phyloP scores from a whole-genome alignment of 2,113 vertebrate genomes.

The Ptilonorhynchus violaceus region DNA sequence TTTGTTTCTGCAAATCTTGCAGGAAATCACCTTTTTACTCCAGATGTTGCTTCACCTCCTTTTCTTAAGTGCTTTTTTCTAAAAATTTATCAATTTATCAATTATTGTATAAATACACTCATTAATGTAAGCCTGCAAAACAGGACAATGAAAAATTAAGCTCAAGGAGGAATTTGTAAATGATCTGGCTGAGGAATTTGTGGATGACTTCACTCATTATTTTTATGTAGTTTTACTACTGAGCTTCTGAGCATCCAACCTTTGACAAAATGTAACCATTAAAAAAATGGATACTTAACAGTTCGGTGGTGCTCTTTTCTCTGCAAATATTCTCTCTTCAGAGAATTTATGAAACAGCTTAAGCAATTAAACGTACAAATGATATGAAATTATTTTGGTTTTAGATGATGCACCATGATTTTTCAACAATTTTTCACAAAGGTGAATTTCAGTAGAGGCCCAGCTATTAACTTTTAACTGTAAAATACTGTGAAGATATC shows the following conservation, averaged over 20 bases:
- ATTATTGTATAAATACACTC: background rate
- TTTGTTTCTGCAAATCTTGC: background rate
- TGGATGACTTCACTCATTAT: background rate
- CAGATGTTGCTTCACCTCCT: background rate
- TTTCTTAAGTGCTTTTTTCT: background rate
- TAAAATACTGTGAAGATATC: background rate
- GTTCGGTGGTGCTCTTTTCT: background rate
- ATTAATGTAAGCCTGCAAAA: background rate
- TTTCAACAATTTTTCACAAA: background rate
- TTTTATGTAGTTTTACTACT: background rate
- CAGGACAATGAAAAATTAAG: background rate
- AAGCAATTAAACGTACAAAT: background rate
- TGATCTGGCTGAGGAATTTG: background rate
- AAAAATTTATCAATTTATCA: background rate
- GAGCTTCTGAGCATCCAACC: background rate
- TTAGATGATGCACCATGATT: background rate
- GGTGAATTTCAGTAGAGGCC: background rate
- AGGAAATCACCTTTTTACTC: background rate
- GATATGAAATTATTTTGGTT: background rate
- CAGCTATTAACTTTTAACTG: background rate
- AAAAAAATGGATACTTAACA: background rate
- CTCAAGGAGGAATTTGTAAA: background rate
- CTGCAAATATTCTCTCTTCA: background rate
- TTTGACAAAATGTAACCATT: background rate
- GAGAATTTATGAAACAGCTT: background rate